Evolutionary conservation across 2,113 vertebrate genomes (phyloP).

Genomic region (Lycocorax pyrrhopterus): DNA sequence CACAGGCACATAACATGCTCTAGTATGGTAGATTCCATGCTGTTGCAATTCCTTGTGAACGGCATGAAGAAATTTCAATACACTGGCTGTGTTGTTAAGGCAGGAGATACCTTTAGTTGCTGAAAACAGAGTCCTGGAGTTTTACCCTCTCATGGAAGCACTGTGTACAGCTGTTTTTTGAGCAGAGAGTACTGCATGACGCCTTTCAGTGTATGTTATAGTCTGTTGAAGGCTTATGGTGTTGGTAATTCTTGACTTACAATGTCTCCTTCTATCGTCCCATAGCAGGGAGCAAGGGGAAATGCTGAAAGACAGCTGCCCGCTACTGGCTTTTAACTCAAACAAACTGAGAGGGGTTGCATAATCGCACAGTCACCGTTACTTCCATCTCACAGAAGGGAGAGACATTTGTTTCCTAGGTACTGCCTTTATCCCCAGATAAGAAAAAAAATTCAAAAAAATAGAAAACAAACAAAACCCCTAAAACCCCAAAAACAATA

Average conservation of each 20-base stretch:
- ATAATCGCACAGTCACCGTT: not conserved
- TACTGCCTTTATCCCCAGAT: not conserved
- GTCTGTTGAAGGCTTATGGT: not conserved
- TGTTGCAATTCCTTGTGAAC: not conserved
- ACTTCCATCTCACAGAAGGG: not conserved
- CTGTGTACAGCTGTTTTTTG: not conserved
- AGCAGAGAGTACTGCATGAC: not conserved
- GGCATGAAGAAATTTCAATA: not conserved
- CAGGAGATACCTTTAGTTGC: not conserved
- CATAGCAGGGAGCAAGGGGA: not conserved
- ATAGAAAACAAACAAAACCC: not conserved
- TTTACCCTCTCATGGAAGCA: not conserved
- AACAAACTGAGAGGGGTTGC: not conserved
- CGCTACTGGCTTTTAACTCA: not conserved
- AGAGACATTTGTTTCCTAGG: not conserved
- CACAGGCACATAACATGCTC: not conserved
- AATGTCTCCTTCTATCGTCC: not conserved
- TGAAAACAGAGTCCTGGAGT: not conserved
- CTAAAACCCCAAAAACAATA: not conserved
- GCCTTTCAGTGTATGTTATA: not conserved
- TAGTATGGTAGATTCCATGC: not conserved
- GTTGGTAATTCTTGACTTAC: not conserved
- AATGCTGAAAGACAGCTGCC: not conserved
- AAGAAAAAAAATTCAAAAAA: not conserved
- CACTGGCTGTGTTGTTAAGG: not conserved